Base-by-base conservation (phyloP, 2,113 vertebrate species). In the Ctenodactylus gundi region DNA sequence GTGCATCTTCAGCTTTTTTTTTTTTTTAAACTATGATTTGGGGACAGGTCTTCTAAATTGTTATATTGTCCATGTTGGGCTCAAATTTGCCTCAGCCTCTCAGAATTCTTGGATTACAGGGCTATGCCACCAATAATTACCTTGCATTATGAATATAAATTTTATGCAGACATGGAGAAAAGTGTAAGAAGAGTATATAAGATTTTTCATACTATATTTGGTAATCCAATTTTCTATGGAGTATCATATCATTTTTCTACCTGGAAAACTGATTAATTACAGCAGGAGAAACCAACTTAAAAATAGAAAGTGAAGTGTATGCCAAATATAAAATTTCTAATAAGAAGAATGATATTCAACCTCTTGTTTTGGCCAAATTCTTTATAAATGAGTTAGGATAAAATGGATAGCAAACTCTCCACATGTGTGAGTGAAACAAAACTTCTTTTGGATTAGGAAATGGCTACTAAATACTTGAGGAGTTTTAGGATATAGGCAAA, bases 151-250 rank as follows among this genome's bases (percentile, higher is more conserved):
- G 53, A 87, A 91, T 67, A 49, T 84, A 77, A 94, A 95, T 96
- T 51, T 1, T 18, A 67, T 84, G 39, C 36, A 86, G 65, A 73
- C 73, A 93, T 44, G 41, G 46, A 94, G 60, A 84, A 78, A 90
- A 75, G 25, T 53, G 25, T 85, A 31, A n/a, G 49, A 85, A 70
- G 55, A 60, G 44, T 65, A 87, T 65, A 84, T 89, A 55, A 0
- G 90, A 23, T 91, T 94, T 87, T 96, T 96, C 31, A 64, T 84
- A 93, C 82, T 82, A n/a, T 82, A 78, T 87, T 92, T 85, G 72
- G 57, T 88, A 91, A 84, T 91, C 93, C 46, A 62, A 9, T 77
- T 92, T 96, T 82, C 82, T 49, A 21, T 53, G 55, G 51, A 77
- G 18, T 72, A 85, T 91, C 17, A 67, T 23, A 34, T 4, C 36